Base-by-base conservation (phyloP, 2,888 invertebrate species). In the Sycophila texana region DNA sequence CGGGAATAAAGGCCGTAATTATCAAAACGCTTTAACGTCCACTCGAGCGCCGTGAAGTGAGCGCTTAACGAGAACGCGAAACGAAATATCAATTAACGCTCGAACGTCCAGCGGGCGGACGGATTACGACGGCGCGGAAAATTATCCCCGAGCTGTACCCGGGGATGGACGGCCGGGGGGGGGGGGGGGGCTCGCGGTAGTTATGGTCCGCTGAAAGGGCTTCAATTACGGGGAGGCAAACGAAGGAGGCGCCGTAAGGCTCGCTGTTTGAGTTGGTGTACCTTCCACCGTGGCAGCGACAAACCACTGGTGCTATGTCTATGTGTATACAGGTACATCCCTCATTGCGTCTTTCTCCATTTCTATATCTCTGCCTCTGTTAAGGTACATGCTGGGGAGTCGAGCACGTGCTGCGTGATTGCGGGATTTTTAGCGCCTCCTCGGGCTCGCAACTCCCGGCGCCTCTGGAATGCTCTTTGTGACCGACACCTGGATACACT, bases 131-230 rank as follows among this genome's bases (percentile, higher is more conserved):
- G 55, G 67, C 66, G 30, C 51, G 22, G 61, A 18, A 66, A 53
- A 72, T 68, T 58, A 53, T 39, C 22, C 22, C n/a, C 55, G 20
- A 1, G 47, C 39, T 58, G 26, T 26, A 10, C 4, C 49, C n/a
- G 18, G 20, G 14, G 20, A 53, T n/a, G 55, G 39, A 18, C 3
- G 49, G 22, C 12, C 13, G 13, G 26, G 72, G 57, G 49, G 57
- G 61, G 74, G 39, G 61, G 70, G 53, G 66, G 71, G 70, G 39
- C 10, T 80, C 80, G 65, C 71, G 80, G 74, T 80, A 76, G 75
- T 80, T 80, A 76, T 74, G 70, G 72, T 57, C 47, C 67, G 72
- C 67, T 80, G 76, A 76, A 73, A 76, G 75, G 75, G 61, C 72
- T 80, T 76, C 72, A 75, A 80, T 80, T 80, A 76, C 57, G 30